These are phyloP conservation scores for Epicauta chinensis DNA, from an alignment of 1,140 invertebrate species.

Conservation along the genomic window DNA sequence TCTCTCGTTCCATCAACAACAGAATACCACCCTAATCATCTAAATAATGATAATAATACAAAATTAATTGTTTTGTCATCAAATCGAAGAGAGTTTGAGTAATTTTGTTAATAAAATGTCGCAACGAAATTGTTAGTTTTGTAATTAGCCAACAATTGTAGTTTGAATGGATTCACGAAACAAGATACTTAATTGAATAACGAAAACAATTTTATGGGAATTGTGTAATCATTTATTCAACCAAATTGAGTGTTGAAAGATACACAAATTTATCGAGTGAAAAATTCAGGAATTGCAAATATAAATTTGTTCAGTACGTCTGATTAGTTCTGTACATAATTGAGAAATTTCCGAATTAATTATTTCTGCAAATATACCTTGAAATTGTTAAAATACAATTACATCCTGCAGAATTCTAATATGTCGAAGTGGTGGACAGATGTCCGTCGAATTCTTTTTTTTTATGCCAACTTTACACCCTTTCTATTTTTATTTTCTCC, in stretches of 20 bases:
- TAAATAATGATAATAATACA: slow-evolving; percentile 3
- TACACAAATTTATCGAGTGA: slow-evolving; percentile 14
- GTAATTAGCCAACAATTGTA: too few species aligned
- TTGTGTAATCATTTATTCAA: slow-evolving; percentile 6
- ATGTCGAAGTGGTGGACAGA: background rate
- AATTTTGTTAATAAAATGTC: background rate
- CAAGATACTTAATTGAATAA: slow-evolving; percentile 1
- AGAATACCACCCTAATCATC: slow-evolving; percentile 6
- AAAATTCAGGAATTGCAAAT: slow-evolving; percentile 14
- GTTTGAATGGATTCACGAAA: too few species aligned
- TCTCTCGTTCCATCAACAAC: slow-evolving; percentile 20
- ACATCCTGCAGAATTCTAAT: background rate
- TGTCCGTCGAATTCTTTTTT: background rate
- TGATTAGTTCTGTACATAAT: too few species aligned
- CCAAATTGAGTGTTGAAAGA: slow-evolving; percentile 3
- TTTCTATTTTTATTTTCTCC: too few species aligned
- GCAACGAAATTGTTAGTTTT: background rate
- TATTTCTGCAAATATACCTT: too few species aligned
- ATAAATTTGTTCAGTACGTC: slow-evolving; percentile 2
- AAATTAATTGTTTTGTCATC: background rate
- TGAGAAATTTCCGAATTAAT: too few species aligned
- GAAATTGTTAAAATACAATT: too few species aligned
- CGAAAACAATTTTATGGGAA: slow-evolving; percentile 8
- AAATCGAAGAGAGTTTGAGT: background rate
- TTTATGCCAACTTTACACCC: too few species aligned